A percentile compares a stretch with the other conserved stretches of the same genome.
Conservation (phyloP, 92 coral and sea anemone genomes). For the Isaurus tuberculatus region DNA sequence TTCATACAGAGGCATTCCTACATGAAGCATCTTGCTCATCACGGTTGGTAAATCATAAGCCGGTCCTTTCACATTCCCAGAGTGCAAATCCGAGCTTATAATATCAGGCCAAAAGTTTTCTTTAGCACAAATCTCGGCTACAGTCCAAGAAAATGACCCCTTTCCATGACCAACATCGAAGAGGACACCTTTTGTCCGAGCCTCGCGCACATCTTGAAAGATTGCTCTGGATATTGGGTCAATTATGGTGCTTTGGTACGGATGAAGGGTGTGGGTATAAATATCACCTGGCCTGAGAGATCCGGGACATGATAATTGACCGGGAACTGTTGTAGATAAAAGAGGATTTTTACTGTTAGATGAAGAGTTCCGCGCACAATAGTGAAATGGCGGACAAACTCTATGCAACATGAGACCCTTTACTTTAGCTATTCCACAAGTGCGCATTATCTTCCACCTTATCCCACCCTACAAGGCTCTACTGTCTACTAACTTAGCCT, state of each 20-base stretch:
- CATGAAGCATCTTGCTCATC: constrained; percentile 82
- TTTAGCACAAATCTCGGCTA: constrained; percentile 83
- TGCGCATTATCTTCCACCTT: background rate
- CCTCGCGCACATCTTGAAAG: constrained; percentile 60
- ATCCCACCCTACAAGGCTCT: background rate
- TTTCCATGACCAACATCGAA: constrained; percentile 93
- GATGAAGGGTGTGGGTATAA: constrained; percentile 79
- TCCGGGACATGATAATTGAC: constrained; percentile 77
- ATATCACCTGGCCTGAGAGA: constrained; percentile 81
- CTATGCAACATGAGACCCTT: no score
- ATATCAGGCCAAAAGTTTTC: constrained; percentile 88
- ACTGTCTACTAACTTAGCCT: background rate
- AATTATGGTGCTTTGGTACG: constrained; percentile 67
- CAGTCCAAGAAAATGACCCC: constrained; percentile 93
- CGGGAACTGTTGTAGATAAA: constrained; percentile 34
- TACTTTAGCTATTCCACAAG: no score
- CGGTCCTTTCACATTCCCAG: constrained; percentile 67
- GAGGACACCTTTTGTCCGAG: constrained; percentile 75
- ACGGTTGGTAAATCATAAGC: constrained; percentile 79
- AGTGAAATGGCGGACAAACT: no score
- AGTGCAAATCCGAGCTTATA: constrained; percentile 87
- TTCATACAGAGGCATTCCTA: constrained; percentile 87
- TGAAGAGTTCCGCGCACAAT: no score
- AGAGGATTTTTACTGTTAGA: background rate
- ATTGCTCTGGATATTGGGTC: constrained; percentile 51